These are phyloP conservation scores for Tortricodes alternella DNA, from an alignment of 2,888 invertebrate species.

Conservation along the genomic window DNA sequence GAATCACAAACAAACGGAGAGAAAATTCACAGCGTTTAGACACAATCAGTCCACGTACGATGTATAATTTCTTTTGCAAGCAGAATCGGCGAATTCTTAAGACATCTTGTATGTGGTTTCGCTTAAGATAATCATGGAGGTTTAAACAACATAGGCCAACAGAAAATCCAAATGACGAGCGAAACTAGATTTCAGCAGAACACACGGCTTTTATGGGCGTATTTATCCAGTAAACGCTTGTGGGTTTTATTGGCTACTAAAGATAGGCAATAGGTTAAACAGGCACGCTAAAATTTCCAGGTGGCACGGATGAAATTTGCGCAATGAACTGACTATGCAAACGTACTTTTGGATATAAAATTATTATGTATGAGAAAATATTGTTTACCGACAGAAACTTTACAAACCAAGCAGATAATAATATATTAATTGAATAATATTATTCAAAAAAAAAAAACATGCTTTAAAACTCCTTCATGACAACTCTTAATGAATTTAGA, in stretches of 20 bases:
- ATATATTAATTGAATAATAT: too few relatives aligned
- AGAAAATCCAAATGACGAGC: not conserved
- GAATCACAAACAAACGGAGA: not conserved
- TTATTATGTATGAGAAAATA: not conserved
- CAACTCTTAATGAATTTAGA: too few relatives aligned
- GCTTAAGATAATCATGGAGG: too few relatives aligned
- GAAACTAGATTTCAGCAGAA: not conserved
- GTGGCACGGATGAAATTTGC: constrained; percentile 20
- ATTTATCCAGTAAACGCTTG: constrained; percentile 23
- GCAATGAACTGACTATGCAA: constrained; percentile 4
- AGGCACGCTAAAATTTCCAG: constrained; percentile 17
- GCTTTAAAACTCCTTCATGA: too few relatives aligned
- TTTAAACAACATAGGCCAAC: too few relatives aligned
- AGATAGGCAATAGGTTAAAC: constrained; percentile 21
- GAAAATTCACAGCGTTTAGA: not conserved
- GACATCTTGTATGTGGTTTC: too few relatives aligned
- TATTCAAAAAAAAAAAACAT: too few relatives aligned
- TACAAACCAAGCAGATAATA: too few relatives aligned
- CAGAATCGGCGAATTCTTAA: too few relatives aligned
- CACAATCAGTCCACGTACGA: not conserved
- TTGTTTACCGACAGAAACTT: too few relatives aligned
- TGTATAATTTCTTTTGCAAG: not conserved
- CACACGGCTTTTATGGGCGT: constrained; percentile 10
- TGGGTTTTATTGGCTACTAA: constrained; percentile 23
- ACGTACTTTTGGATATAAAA: not conserved